phyloP scores from a whole-genome alignment of 2,888 invertebrate species.

The Luffia ferchaultella region DNA sequence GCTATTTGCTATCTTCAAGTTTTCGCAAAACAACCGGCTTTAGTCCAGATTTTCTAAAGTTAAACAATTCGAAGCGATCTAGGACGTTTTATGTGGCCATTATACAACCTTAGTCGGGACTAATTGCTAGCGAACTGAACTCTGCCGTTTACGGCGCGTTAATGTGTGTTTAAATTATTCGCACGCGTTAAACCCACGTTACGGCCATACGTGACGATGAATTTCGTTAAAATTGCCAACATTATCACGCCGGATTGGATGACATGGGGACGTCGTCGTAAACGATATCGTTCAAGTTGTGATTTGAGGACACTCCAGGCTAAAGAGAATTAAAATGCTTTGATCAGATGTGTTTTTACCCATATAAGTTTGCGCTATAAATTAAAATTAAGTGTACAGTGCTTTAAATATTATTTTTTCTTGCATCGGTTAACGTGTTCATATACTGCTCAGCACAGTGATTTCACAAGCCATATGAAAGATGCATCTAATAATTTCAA shows the following conservation, averaged over 20 bases:
- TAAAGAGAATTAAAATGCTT: no score
- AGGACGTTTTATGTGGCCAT: not conserved
- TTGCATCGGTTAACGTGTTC: no score
- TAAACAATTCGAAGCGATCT: not conserved
- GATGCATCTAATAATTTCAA: no score
- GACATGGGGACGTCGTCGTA: not conserved
- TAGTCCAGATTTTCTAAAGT: not conserved
- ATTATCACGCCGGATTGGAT: not conserved
- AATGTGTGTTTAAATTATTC: slow-evolving; percentile 22
- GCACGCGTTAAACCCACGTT: slow-evolving; percentile 16
- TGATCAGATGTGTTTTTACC: no score
- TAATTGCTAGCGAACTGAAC: slow-evolving; percentile 6
- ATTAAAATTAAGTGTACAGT: no score
- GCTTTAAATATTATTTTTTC: no score
- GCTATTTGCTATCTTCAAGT: not conserved
- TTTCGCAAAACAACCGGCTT: not conserved
- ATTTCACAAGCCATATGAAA: no score
- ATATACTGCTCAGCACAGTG: no score
- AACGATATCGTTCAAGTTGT: not conserved
- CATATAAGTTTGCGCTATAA: no score
- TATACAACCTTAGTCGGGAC: not conserved
- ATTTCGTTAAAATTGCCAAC: slow-evolving; percentile 2
- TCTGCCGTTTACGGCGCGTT: slow-evolving; percentile 12
- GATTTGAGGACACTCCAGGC: no score
- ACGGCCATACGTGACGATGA: slow-evolving; percentile 10